These are phyloP conservation scores for Abrostola tripartita DNA, from an alignment of 2,888 invertebrate genomes.

Conservation along the genomic window DNA sequence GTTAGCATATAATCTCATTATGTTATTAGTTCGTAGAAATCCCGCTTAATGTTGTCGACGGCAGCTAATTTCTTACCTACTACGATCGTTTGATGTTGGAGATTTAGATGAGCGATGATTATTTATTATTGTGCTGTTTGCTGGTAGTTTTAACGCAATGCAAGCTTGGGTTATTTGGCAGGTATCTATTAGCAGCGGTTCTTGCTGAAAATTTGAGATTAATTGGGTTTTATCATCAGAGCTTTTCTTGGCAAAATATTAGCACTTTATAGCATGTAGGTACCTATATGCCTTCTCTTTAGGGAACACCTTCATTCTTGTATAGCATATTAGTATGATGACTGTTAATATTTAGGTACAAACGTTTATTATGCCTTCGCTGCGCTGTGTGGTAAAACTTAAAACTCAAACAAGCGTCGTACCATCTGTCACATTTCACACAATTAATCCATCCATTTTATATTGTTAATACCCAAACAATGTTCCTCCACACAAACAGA, in stretches of 20 bases:
- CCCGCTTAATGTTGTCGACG: conserved; percentile 48
- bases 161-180: background rate
- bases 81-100: background rate
- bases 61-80: conserved; percentile 26
- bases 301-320: background rate
- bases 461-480: too few relatives aligned
- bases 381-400: too few relatives aligned
- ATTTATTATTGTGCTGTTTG: background rate
- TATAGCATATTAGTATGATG: background rate
- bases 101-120: background rate
- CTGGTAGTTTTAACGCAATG: background rate
- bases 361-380: too few relatives aligned
- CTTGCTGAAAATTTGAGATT: background rate
- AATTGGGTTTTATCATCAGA: background rate
- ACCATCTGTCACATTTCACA: too few relatives aligned
- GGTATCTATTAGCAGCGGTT: conserved; percentile 1
- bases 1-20: conserved; percentile 67
- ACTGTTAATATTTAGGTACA: too few relatives aligned
- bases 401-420: too few relatives aligned
- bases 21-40: conserved; percentile 60
- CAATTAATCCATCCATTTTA: too few relatives aligned
- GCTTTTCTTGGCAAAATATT: conserved; percentile 2
- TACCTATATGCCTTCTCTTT: too few relatives aligned
- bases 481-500: too few relatives aligned
- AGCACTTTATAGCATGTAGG: background rate